phyloP scores from a whole-genome alignment of 2,888 invertebrate species.

The Noctua fimbriata region DNA sequence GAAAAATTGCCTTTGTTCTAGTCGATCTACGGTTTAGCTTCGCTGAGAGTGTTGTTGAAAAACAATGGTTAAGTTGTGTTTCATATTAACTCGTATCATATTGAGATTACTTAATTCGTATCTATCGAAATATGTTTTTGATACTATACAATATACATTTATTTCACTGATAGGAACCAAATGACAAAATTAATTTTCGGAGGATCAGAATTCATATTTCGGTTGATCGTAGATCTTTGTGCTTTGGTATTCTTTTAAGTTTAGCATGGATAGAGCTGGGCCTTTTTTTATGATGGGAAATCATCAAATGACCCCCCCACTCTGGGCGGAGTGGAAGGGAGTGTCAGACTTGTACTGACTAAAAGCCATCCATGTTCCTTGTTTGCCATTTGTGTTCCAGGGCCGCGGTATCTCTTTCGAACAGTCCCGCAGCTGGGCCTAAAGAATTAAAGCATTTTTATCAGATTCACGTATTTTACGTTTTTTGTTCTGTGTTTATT shows the following conservation, averaged over 20 bases:
- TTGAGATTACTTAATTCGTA: neutral
- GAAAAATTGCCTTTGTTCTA: constrained; percentile 56
- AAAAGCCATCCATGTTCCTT: too few relatives aligned
- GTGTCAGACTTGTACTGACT: too few relatives aligned
- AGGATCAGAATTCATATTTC: neutral
- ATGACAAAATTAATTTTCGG: neutral
- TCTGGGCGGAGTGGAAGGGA: too few relatives aligned
- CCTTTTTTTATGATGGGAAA: too few relatives aligned
- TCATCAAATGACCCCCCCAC: too few relatives aligned
- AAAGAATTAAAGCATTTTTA: neutral
- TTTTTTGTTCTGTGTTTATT: constrained; percentile 13
- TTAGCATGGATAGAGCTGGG: too few relatives aligned
- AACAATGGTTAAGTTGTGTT: constrained; percentile 3
- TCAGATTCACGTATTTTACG: neutral
- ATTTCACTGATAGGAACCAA: too few relatives aligned
- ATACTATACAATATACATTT: neutral
- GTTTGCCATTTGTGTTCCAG: too few relatives aligned
- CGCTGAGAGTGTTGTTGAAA: constrained; percentile 17
- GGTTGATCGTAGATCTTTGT: neutral
- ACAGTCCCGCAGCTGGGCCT: too few relatives aligned
- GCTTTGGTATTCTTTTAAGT: neutral
- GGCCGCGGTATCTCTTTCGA: too few relatives aligned
- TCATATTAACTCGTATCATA: neutral
- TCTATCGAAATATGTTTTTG: neutral
- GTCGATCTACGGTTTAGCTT: constrained; percentile 24